Evolutionary conservation across 53 echinoderm and acorn worm species (phyloP).

Genomic region (Luidia sarsii): DNA sequence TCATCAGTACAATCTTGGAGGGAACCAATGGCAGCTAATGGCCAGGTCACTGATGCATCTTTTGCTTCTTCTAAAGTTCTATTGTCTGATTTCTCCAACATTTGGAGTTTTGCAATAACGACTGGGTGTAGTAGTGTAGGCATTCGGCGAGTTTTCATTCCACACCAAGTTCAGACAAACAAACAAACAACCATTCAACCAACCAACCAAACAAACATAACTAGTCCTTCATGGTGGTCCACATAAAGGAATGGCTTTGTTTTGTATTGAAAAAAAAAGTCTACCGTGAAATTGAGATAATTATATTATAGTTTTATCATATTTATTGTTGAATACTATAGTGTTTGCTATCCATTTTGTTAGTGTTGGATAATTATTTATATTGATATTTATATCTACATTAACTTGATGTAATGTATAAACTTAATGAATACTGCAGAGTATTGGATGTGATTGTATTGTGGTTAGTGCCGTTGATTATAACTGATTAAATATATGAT

Average conservation of each 20-base stretch:
- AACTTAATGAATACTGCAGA: slow-evolving; percentile 2
- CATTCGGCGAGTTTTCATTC: background rate
- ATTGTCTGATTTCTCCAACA: background rate
- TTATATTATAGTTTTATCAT: background rate
- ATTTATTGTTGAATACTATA: slow-evolving; percentile 15
- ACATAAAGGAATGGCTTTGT: background rate
- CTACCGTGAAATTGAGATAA: background rate
- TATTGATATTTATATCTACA: slow-evolving; percentile 36
- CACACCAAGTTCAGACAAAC: background rate
- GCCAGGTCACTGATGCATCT: too few species aligned
- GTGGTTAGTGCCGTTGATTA: background rate
- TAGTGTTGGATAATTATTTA: slow-evolving; percentile 41
- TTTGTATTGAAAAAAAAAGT: background rate
- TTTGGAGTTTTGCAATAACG: slow-evolving; percentile 4
- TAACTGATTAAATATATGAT: too few species aligned
- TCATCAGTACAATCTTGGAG: too few species aligned
- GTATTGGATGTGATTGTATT: slow-evolving; percentile 31
- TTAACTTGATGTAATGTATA: slow-evolving; percentile 21
- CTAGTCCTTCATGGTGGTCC: too few species aligned
- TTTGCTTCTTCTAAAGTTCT: too few species aligned
- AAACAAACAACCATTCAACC: too few species aligned
- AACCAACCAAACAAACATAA: too few species aligned
- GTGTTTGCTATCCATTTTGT: slow-evolving; percentile 3
- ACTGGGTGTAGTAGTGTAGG: too few species aligned
- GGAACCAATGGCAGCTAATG: too few species aligned